These are phyloP conservation scores for Barnardius zonarius DNA, from an alignment of 2,113 vertebrate species.

Conservation along the genomic window DNA sequence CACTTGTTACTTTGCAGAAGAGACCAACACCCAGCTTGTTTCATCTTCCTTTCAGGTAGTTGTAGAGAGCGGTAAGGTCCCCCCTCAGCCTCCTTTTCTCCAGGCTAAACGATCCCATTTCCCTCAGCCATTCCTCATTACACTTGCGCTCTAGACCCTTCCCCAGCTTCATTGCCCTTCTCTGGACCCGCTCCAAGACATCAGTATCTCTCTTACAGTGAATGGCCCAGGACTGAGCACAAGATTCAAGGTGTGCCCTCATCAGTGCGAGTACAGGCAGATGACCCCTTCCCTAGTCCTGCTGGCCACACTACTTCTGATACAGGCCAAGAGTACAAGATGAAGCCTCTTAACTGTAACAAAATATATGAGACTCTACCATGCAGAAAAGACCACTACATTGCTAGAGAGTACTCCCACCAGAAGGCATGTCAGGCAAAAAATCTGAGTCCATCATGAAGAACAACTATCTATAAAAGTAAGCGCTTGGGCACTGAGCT, in stretches of 20 bases:
- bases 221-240: background rate
- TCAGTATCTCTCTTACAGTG: background rate
- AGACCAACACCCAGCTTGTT: background rate
- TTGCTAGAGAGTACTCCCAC: background rate
- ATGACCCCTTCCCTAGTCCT: background rate
- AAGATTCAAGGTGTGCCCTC: fast-evolving
- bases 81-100: background rate
- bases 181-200: background rate
- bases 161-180: background rate
- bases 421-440: background rate
- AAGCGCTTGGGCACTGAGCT: background rate
- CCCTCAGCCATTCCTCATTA: background rate
- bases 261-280: no score
- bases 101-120: background rate
- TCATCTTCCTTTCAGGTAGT: background rate
- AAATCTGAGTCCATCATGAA: background rate
- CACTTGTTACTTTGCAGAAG: background rate
- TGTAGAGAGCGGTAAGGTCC: fast-evolving
- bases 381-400: background rate
- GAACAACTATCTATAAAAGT: background rate
- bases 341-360: background rate
- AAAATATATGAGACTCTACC: background rate
- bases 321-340: background rate
- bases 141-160: background rate
- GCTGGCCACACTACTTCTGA: background rate